phyloP scores from a whole-genome alignment of 2,113 vertebrate genomes.

The Nibea coibor region DNA sequence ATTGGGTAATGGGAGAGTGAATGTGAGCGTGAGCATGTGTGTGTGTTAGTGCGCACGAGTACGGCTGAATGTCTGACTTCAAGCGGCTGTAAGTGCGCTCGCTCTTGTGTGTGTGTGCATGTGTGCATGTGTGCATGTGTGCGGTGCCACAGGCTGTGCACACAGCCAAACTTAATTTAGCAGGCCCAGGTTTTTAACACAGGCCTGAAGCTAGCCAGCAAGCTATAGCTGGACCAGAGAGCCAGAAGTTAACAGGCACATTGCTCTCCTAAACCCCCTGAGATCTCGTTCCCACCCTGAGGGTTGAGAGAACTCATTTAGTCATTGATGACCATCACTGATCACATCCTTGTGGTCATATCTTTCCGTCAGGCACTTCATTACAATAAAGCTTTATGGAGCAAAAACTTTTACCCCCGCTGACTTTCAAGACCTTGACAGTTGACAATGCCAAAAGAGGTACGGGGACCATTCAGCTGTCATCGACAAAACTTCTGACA shows the following conservation, averaged over 20 bases:
- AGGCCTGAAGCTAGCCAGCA: conserved; percentile 78
- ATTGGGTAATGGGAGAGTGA: conserved; percentile 70
- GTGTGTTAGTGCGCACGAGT: conserved; percentile 29
- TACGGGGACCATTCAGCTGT: conserved; percentile 35
- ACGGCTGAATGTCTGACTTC: conserved; percentile 67
- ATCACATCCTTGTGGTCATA: conserved; percentile 78
- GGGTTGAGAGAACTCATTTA: conserved; percentile 79
- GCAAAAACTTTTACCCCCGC: conserved; percentile 45
- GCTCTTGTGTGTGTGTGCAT: conserved; percentile 54
- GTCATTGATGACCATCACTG: conserved; percentile 79
- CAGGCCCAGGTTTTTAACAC: conserved; percentile 77
- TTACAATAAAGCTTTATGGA: conserved; percentile 80
- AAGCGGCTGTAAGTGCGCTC: conserved; percentile 56
- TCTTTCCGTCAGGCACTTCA: conserved; percentile 75
- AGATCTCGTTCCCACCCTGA: conserved; percentile 65
- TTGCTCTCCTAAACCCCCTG: conserved; percentile 72
- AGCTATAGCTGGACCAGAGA: conserved; percentile 74
- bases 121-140: conserved; percentile 38
- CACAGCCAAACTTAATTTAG: conserved; percentile 83
- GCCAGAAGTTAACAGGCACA: conserved; percentile 80
- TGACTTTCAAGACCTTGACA: conserved; percentile 75
- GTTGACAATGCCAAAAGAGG: conserved; percentile 44
- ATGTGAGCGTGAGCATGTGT: conserved; percentile 11
- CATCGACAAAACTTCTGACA: conserved; percentile 56
- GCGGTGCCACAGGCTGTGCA: conserved; percentile 78